Evolutionary conservation across 2,888 invertebrate species (phyloP), one percentile per base, ranked within the genome.

Genomic region (Patella ulyssiponensis): DNA sequence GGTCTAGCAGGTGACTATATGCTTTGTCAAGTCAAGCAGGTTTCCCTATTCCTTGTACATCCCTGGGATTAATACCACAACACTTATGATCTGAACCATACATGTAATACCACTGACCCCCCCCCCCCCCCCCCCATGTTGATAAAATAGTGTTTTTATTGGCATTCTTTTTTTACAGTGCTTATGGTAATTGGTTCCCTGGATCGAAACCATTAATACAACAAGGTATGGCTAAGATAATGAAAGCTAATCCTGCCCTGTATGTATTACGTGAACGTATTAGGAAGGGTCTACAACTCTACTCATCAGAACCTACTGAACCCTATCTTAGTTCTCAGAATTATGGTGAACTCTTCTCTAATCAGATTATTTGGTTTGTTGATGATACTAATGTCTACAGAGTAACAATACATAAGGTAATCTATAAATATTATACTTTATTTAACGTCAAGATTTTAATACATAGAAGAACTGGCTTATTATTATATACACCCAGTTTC

Each of bases 321-420:
- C 99, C 99, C 0, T 99, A 99, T 90, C 94, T 99, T 52, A 98
- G 98, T 78, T 98, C 98, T 76, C 99, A 99, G 93, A 99, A 99
- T 93, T 99, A 99, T 88, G 99, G 99, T 84, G 99, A 99, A 92
- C 93, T 99, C 74, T 99, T 99, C 94, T 98, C 98, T n/a, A 99
- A 99, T 93, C 99, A 99, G 93, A 99, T 99, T 89, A 99, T 99
- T 93, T 99, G 99, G 99, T 99, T 99, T 92, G 99, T 99, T 15
- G 99, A 99, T 90, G 99, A 99, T 92, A 99, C 99, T 0, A 99
- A 99, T 92, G 99, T 99, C 51, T 99, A 99, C 93, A 94, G 99
- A 83, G 99, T 99, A 44, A 99, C 99, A 0, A 99, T 99, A 88
- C 99, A 99, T 93, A 99, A 99, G 90, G 92, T 92, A 79, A 44